Base-by-base conservation (phyloP, 2,888 invertebrate species). In the Mythimna loreyi region DNA sequence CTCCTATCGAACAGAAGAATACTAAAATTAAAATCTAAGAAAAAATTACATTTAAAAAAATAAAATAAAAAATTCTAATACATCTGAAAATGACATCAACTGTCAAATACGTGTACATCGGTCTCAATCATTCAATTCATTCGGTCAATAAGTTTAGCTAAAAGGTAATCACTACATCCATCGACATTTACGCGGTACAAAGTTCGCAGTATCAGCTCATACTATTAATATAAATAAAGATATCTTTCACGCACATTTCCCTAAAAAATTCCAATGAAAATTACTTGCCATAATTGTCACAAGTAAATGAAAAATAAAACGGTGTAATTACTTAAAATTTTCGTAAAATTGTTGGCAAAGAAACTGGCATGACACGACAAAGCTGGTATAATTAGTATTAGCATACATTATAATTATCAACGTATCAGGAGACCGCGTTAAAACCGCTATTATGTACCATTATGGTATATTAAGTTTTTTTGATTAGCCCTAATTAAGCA, bases 401-500 rank as follows among this genome's bases (percentile, higher is more conserved):
- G 85, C 82, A 83, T 85, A 85, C 83, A 87, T 88, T 88, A 89
- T 78, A 81, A 83, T 82, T 83, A 83, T 83, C 83, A 85, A 81
- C 75, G 85, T 89, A 88, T 88, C 89, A 87, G 83, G 85, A 88
- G 88, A 83, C 87, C 86, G 83, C 83, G 86, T 82, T 86, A 87
- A 78, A 78, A 67, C 82, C 60, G 72, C 85, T 81, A 89, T 89
- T 90, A 89, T 71, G 62, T 80, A 75, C 88, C 84, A 90, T 90
- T 90, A 90, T 82, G 67, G 73, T 83, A 73, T 84, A 90, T 90
- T 88, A 87, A 87, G 84, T 87, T 89, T 89, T 89, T 90, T 90
- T 90, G 89, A 90, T 90, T 89, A 90, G 84, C 81, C 82, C 88
- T 90, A 87, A 90, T 90, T 89, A 90, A 87, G 82, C 68, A 76